Evolutionary conservation across 2,113 vertebrate genomes (phyloP).

Genomic region (Syngnathus scovelli): DNA sequence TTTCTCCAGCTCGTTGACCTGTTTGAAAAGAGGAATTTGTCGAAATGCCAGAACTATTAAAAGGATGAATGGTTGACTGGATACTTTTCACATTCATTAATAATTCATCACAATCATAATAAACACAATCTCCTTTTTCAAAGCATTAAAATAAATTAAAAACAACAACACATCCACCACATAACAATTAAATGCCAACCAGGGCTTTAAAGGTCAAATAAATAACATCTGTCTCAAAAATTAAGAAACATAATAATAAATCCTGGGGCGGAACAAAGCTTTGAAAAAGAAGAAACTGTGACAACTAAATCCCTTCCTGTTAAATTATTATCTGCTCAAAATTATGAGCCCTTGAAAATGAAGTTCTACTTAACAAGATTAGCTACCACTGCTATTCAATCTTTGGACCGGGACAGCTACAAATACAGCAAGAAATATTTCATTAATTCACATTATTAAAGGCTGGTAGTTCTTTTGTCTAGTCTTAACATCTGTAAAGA

Average conservation of each 20-base stretch:
- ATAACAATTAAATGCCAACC: slow-evolving; percentile 52
- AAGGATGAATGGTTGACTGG: background rate
- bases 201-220: slow-evolving; percentile 69
- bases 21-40: background rate
- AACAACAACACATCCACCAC: slow-evolving; percentile 32
- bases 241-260: background rate
- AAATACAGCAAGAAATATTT: too few relatives aligned
- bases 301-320: slow-evolving; percentile 21
- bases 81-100: background rate
- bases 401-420: too few relatives aligned
- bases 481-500: background rate
- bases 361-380: too few relatives aligned
- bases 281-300: background rate
- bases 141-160: slow-evolving; percentile 58
- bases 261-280: background rate
- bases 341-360: background rate
- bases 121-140: background rate
- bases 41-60: slow-evolving; percentile 7
- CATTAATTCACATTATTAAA: too few relatives aligned
- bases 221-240: slow-evolving; percentile 59
- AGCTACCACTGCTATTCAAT: too few relatives aligned
- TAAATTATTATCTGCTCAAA: background rate
- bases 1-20: background rate
- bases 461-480: too few relatives aligned
- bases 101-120: background rate